Evolutionary conservation across 2,888 invertebrate species (phyloP).

Genomic region (Meliscaeva auricollis): DNA sequence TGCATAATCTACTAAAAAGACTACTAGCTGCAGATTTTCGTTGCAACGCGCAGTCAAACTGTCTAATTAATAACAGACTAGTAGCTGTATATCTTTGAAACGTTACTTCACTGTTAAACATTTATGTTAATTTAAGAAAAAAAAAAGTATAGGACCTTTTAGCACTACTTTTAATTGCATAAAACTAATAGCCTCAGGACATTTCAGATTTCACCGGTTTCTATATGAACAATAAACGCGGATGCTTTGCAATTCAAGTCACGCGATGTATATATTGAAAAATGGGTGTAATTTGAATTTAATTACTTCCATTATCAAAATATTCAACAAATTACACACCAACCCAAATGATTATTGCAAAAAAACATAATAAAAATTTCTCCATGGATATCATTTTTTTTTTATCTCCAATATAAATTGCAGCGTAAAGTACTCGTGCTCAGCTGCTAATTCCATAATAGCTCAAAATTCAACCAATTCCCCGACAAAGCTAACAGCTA

Average conservation of each 20-base stretch:
- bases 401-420: conserved; percentile 63
- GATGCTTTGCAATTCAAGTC: conserved; percentile 65
- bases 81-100: too few relatives aligned
- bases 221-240: conserved; percentile 7
- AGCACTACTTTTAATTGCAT: not conserved
- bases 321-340: conserved; percentile 41
- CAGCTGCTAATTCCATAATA: conserved; percentile 47
- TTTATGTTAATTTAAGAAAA: too few relatives aligned
- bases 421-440: conserved; percentile 40
- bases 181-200: not conserved
- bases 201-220: not conserved
- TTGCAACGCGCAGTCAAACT: too few relatives aligned
- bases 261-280: conserved; percentile 58
- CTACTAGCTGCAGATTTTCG: too few relatives aligned
- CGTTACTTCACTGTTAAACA: too few relatives aligned
- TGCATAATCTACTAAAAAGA: too few relatives aligned
- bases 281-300: conserved; percentile 48
- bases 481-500: conserved; percentile 35
- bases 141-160: too few relatives aligned
- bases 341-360: conserved; percentile 53
- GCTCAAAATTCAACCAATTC: conserved; percentile 40
- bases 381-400: conserved; percentile 47
- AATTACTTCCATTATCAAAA: conserved; percentile 41
- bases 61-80: too few relatives aligned
- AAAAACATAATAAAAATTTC: conserved; percentile 45